Evolutionary conservation across 64 coral and sea anemone genomes (phyloP).

Genomic region (Porites australiensis): DNA sequence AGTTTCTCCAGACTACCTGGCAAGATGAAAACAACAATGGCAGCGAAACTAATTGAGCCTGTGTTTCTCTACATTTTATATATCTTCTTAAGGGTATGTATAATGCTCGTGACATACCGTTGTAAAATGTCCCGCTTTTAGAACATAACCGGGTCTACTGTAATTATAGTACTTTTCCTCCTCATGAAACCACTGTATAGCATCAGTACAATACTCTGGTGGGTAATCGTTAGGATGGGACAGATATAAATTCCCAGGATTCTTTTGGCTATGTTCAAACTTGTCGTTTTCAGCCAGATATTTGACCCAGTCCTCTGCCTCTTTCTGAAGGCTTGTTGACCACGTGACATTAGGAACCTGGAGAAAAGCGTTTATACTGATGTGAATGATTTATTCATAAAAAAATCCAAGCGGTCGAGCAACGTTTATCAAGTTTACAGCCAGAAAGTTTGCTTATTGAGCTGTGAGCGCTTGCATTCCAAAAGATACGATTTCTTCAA

Average conservation of each 20-base stretch:
- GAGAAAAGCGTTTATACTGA: too few species aligned
- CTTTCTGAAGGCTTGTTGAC: conserved; percentile 28
- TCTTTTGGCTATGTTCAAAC: background rate
- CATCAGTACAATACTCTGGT: background rate
- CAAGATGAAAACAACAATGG: too few species aligned
- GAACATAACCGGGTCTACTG: background rate
- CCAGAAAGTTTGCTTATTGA: too few species aligned
- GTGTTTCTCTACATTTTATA: too few species aligned
- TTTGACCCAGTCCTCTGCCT: conserved; percentile 25
- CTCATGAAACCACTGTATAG: conserved; percentile 23
- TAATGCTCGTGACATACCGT: background rate
- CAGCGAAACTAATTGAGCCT: too few species aligned
- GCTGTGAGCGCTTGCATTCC: too few species aligned
- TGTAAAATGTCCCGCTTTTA: conserved; percentile 12
- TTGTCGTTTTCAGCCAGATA: conserved; percentile 44
- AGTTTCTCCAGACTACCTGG: background rate
- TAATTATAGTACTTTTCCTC: conserved; percentile 44
- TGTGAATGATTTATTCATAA: background rate
- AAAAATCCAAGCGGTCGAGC: background rate
- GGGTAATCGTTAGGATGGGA: background rate
- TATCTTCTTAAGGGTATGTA: too few species aligned
- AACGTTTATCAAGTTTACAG: too few species aligned
- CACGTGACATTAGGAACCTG: conserved; percentile 36
- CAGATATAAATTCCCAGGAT: conserved; percentile 42
- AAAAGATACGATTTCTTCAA: too few species aligned